Evolutionary conservation across 2,113 vertebrate species (phyloP), one percentile per base, ranked within the genome.

Genomic region (Anhinga anhinga): DNA sequence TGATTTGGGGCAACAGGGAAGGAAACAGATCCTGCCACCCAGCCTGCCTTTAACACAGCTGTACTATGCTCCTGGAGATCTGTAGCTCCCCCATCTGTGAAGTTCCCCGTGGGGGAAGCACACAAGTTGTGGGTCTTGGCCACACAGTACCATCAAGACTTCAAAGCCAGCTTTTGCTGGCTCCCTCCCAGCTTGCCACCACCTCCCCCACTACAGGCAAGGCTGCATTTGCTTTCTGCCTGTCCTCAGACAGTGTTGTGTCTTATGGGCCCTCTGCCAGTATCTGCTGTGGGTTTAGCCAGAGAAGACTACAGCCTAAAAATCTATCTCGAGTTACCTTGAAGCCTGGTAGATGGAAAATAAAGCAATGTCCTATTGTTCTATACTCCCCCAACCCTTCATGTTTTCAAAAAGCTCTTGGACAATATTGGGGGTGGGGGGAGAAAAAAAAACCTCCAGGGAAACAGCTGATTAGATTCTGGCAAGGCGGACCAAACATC

Each of bases 401-500:
- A 72, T 97, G 97, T 98, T 99, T 98, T 98, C 98, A 98, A 98
- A 98, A 97, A 96, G 97, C 97, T 98, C 94, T 98, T 98, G 98
- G 98, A 99, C 98, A 98, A 97, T 93, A 96, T 97, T 98, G 94
- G 95, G 97, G 84, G 49, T 32, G 63, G 65, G 38, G 49, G 42
- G 4, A 83, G 44, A 30, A 95, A 61, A 85, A 72, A 85, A 72
- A 67, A 85, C 88, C 88, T 99, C 98, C 92, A 88, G 97, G 95
- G 99, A 99, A 99, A 98, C 94, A 98, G 97, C 98, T 99, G 99
- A 99, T 99, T 99, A 99, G 99, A 99, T 99, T 98, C 99, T 99
- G 99, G 99, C 99, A 99, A 99, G 97, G 98, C 90, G 91, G 98
- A 98, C 98, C 98, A 98, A 99, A 99, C 99, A 99, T 99, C 99